Evolutionary conservation across 2,113 vertebrate species (phyloP), one percentile per base, ranked within the genome.

Genomic region (Xiphorhynchus elegans): DNA sequence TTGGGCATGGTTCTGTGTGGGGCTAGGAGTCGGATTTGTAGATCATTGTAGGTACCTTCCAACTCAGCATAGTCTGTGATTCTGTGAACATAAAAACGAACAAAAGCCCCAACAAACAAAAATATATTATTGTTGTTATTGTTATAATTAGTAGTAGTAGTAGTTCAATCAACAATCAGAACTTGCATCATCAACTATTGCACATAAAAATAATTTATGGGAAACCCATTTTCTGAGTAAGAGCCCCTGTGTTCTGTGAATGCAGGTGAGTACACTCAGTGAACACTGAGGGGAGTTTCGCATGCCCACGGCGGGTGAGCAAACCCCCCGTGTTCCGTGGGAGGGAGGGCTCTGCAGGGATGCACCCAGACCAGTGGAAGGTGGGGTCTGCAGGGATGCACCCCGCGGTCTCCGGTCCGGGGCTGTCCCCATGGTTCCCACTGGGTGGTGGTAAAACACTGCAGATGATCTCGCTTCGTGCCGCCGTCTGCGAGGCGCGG

Each of bases 361-460:
- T 7, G 16, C 12, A 1, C 3, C 4, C 6, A 6, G 37, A 16
- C 2, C 33, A 2, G 13, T 0, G 46, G 21, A 13, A 52, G 2
- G 6, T n/a, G 23, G 70, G 52, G 9, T 25, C 44, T 15, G 63
- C 40, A 17, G 49, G 47, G 67, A 29, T 17, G 25, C 9, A 0
- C 1, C 3, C 8, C 3, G 14, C 13, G 0, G 19, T 2, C 7
- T 4, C n/a, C 3, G 8, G 3, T 9, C 15, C 8, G 7, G 40
- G 29, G n/a, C 28, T 44, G 39, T 83, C 5, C 86, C 40, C 17
- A 3, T 3, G 5, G 17, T 42, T 1, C 75, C 96, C 95, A 10
- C 95, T n/a, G 77, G 93, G 80, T 94, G 92, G 95, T 29, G 37
- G 58, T 82, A 85, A 47, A 96, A 49, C n/a, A 50, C 94, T 53